Evolutionary conservation across 2,888 invertebrate genomes (phyloP).

Genomic region (Leptothorax acervorum): DNA sequence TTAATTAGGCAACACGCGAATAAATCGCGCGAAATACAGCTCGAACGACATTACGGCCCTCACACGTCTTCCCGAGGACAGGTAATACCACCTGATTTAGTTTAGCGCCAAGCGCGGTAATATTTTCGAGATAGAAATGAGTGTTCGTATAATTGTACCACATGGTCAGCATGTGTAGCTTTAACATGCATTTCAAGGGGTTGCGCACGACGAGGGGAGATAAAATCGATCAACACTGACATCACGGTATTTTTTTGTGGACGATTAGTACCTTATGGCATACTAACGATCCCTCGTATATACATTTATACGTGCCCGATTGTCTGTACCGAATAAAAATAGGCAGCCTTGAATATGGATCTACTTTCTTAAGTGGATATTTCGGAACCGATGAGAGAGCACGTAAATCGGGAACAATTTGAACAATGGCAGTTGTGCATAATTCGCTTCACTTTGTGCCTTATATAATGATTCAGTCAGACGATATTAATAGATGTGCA

Average conservation of each 20-base stretch:
- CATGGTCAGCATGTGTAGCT: constrained; percentile 41
- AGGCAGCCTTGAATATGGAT: constrained; percentile 47
- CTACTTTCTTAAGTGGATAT: constrained; percentile 45
- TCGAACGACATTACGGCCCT: not conserved
- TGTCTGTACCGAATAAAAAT: constrained; percentile 28
- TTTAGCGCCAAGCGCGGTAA: not conserved
- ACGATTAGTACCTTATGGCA: constrained; percentile 48
- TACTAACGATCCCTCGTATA: constrained; percentile 66
- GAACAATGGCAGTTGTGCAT: not conserved
- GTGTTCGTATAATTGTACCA: constrained; percentile 36
- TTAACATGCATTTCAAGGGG: constrained; percentile 45
- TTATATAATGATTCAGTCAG: not conserved
- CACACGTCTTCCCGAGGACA: constrained; percentile 30
- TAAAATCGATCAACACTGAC: constrained; percentile 45
- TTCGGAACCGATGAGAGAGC: constrained; percentile 22
- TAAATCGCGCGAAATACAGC: constrained; percentile 55
- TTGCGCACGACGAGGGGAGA: constrained; percentile 50
- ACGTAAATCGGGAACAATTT: constrained; percentile 19
- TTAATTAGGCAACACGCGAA: constrained; percentile 73
- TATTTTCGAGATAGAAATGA: constrained; percentile 20
- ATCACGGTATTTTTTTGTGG: constrained; percentile 26
- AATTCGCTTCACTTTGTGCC: not conserved
- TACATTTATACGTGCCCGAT: constrained; percentile 24
- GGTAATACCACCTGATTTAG: constrained; percentile 35
- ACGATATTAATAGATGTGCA: not conserved